Percentiles rank a stretch among this genome's conserved stretches.
Evolutionary conservation across 2,888 invertebrate species (phyloP).

Genomic region (Lasioglossum leucozonium): DNA sequence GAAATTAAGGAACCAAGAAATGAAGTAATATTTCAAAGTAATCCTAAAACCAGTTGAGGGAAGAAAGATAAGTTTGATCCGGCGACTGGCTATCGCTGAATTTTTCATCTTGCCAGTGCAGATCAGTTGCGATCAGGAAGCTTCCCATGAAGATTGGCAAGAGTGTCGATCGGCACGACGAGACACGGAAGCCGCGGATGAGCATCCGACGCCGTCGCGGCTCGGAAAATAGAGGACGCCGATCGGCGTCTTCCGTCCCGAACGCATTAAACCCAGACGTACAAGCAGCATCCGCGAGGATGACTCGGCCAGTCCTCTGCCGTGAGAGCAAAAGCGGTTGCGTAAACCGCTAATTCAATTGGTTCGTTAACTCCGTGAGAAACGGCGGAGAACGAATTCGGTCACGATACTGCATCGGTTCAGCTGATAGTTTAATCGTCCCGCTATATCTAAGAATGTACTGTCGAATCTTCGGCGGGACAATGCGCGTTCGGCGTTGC

Average conservation of each 20-base stretch:
- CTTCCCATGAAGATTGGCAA: too few species aligned
- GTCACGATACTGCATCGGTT: slow-evolving; percentile 31
- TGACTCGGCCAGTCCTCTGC: background rate
- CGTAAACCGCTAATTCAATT: slow-evolving; percentile 32
- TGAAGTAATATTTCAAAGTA: too few species aligned
- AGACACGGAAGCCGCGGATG: background rate
- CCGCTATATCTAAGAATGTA: background rate
- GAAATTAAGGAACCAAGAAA: too few species aligned
- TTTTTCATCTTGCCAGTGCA: too few species aligned
- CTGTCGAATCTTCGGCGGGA: background rate
- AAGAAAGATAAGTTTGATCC: too few species aligned
- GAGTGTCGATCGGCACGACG: too few species aligned
- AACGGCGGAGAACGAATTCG: slow-evolving; percentile 30
- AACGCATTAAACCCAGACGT: background rate
- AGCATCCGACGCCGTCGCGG: background rate
- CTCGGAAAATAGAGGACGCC: background rate
- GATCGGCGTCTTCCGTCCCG: background rate
- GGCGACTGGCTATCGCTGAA: too few species aligned
- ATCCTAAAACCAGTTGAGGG: too few species aligned
- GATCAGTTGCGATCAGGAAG: too few species aligned
- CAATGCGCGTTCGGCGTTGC: too few species aligned
- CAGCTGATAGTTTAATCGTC: slow-evolving; percentile 11
- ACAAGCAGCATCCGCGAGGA: background rate
- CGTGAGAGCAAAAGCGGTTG: slow-evolving; percentile 10
- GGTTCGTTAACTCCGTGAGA: slow-evolving; percentile 10